A percentile compares a stretch with the other conserved stretches of the same genome.
Evolutionary conservation across 2,797 vertebrate species (phyloP).

Genomic region (Vespertilio murinus): DNA sequence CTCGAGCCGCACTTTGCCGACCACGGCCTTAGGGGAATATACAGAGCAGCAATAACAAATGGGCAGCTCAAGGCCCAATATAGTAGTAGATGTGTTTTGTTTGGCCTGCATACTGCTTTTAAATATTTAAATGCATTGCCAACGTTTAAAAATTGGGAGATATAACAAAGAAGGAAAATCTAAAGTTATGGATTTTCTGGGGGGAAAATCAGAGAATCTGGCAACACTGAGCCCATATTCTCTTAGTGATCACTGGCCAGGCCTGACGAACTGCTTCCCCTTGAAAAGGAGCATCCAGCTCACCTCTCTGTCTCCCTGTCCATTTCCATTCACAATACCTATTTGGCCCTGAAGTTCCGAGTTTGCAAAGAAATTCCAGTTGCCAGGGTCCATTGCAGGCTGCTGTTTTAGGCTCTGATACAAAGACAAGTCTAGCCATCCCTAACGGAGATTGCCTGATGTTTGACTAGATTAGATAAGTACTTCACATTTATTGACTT

Average conservation of each 20-base stretch:
- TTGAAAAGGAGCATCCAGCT: background rate
- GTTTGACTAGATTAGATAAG: background rate
- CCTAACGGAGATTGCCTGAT: background rate
- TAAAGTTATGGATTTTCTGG: background rate
- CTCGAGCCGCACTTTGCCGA: too few species aligned
- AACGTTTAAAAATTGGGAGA: background rate
- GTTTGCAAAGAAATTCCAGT: background rate
- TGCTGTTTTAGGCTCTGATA: background rate
- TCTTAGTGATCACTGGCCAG: background rate
- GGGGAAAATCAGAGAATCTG: background rate
- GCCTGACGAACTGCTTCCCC: too few species aligned
- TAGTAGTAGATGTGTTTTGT: background rate
- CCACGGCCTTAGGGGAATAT: too few species aligned
- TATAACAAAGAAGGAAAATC: background rate
- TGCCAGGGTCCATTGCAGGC: background rate
- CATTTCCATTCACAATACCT: background rate
- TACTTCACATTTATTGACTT: background rate
- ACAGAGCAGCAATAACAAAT: background rate
- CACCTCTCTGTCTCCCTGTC: background rate
- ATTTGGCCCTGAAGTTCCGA: background rate
- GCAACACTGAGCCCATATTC: background rate
- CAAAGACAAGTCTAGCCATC: background rate
- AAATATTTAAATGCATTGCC: constrained; percentile 6
- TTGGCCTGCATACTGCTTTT: background rate
- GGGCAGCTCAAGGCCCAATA: background rate